Conservation (phyloP, 2,888 invertebrate genomes). For the Philereme transversata region DNA sequence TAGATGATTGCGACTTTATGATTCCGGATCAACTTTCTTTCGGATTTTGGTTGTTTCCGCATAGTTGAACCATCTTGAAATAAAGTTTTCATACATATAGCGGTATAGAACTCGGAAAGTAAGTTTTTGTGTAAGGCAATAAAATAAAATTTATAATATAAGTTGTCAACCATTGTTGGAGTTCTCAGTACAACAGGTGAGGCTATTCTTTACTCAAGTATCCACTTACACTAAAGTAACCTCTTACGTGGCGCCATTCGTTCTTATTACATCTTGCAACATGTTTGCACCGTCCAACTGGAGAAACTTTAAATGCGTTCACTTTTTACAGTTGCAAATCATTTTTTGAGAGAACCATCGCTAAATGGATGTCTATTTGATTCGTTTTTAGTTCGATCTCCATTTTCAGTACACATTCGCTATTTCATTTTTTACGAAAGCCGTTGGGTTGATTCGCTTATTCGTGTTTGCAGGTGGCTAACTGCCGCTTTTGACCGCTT, state of each 20-base stretch:
- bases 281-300: conserved; percentile 26
- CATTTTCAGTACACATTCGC: conserved; percentile 20
- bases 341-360: conserved; percentile 19
- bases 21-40: conserved; percentile 18
- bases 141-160: conserved; percentile 37
- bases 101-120: no score
- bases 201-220: conserved; percentile 43
- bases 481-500: conserved; percentile 16
- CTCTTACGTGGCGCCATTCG: conserved; percentile 44
- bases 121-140: conserved; percentile 4
- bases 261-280: conserved; percentile 45
- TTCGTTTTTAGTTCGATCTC: conserved; percentile 20
- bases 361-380: conserved; percentile 26
- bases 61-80: conserved; percentile 2
- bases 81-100: background rate
- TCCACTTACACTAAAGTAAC: conserved; percentile 43
- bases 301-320: conserved; percentile 18
- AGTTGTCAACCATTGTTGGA: conserved; percentile 36
- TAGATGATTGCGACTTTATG: conserved; percentile 12
- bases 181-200: conserved; percentile 46
- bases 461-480: conserved; percentile 22
- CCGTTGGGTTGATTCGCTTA: conserved; percentile 10
- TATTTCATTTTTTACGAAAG: conserved; percentile 22
- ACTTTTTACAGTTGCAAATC: conserved; percentile 32
- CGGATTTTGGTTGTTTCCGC: conserved; percentile 7